Base-by-base conservation (phyloP, 2,888 invertebrate species). In the Myathropa florea region DNA sequence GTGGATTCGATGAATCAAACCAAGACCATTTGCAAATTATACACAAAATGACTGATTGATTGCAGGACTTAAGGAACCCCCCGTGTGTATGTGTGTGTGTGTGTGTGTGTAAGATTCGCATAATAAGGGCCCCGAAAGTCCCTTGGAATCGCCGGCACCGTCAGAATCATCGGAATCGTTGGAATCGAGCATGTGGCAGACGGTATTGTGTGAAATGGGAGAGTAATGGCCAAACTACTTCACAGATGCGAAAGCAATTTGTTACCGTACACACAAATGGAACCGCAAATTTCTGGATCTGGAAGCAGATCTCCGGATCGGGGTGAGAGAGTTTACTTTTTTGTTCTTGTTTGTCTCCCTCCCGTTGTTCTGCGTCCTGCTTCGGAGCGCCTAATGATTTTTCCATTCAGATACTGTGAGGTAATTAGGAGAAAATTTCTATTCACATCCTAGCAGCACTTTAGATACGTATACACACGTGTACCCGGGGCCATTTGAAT, bases 31-130 rank as follows among this genome's bases (percentile, higher is more conserved):
- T 84, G 67, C 76, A 33, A 81, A 81, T 84, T 81, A 72, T 84
- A 60, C 61, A 81, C 71, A 76, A 81, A 81, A 85, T 81, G 71
- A 68, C 81, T 85, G 84, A 85, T 85, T 85, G 76, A 85, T 81
- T 81, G 67, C 76, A 59, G 72, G 57, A 76, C 72, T 77, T 77
- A 72, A 36, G 59, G 67, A 76, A 26, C 65, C 55, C 39, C 46
- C n/a, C n/a, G n/a, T 53, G 39, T 23, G 21, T 12, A 10, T 24
- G 53, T 18, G 18, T 1, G 46, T 6, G n/a, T n/a, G n/a, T 4
- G 39, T 2, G 39, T n/a, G 39, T n/a, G 39, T 6, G 39, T 6
- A 4, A 46, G n/a, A 68, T 79, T 79, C 68, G 55, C 14, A 82
- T 67, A 77, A 77, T 60, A 77, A 73, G 78, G 78, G 63, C 65